Evolutionary conservation across 2,888 invertebrate species (phyloP), one percentile per base, ranked within the genome.

Genomic region (Drosophila pseudotalamancana): DNA sequence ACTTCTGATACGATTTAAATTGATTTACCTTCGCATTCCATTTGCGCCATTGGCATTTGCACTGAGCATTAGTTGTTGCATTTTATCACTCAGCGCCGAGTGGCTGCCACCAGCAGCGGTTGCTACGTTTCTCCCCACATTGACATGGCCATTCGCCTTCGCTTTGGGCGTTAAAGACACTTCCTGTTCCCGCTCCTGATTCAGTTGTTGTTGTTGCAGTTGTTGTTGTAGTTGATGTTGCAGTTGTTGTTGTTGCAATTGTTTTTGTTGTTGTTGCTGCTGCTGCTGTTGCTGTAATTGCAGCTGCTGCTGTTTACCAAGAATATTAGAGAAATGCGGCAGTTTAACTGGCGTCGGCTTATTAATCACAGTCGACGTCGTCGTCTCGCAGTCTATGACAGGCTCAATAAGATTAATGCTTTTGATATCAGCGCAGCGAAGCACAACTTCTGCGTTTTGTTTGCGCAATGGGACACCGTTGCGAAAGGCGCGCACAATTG

Each of bases 401-500:
- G 93, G 93, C 59, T 95, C 94, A 69, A 97, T 95, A 75, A 97
- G 94, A 90, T 94, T 94, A 79, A 97, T 92, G 72, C 95, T 94
- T 69, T 93, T 92, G 60, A 97, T 97, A 83, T 96, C 96, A 23
- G 78, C 70, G 35, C 90, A 89, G 40, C 90, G 88, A 32, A 67
- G 75, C 21, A 72, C 80, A 40, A 96, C 93, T 84, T 93, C 93
- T 19, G 93, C 92, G 48, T 94, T 92, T 69, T 93, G 93, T 88
- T 93, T 89, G 49, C 90, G 88, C 53, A 92, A 74, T 18, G 91
- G 92, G 0, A 91, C 89, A 83, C 97, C 97, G 92, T 98, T 97
- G 72, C 96, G 94, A 90, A 96, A 97, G 11, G 96, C 95, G 89
- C 96, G 95, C 8, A 93, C 94, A 59, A 98, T 93, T 1, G 96